A percentile compares a stretch with the other conserved stretches of the same genome.
These are phyloP conservation scores for Puntigrus tetrazona DNA, from an alignment of 2,113 vertebrate species.

Conservation along the genomic window DNA sequence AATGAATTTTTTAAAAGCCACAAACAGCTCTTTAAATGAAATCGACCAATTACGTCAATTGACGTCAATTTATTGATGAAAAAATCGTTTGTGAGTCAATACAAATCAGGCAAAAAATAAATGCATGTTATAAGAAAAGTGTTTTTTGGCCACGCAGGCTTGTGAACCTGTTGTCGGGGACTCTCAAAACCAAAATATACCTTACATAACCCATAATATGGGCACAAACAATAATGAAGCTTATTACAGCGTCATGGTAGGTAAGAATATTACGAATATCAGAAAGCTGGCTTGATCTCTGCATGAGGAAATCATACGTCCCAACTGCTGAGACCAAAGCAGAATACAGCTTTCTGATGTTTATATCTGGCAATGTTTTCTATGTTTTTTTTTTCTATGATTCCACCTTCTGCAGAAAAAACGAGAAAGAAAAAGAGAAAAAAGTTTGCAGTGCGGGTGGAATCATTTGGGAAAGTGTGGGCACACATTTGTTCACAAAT, in stretches of 20 bases:
- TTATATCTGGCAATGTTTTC: neutral
- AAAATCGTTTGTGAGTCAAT: too few relatives aligned
- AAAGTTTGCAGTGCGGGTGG: neutral
- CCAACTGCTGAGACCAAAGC: neutral
- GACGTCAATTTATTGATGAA: too few relatives aligned
- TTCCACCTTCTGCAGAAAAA: neutral
- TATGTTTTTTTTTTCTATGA: neutral
- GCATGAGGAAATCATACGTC: neutral
- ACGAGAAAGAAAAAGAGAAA: too few relatives aligned
- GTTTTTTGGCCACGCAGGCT: too few relatives aligned
- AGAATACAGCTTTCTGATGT: slow-evolving; percentile 4
- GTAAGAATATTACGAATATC: neutral
- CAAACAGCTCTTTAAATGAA: too few relatives aligned
- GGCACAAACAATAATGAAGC: neutral
- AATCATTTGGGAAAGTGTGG: slow-evolving; percentile 49
- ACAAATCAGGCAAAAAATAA: too few relatives aligned
- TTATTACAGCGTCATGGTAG: neutral
- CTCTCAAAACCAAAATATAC: too few relatives aligned
- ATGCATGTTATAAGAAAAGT: too few relatives aligned
- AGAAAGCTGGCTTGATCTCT: neutral
- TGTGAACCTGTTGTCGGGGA: too few relatives aligned
- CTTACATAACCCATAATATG: too few relatives aligned
- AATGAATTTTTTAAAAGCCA: too few relatives aligned
- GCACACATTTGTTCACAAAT: slow-evolving; percentile 18
- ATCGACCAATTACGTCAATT: too few relatives aligned